Conservation (phyloP, 2,113 vertebrate species). For the Psophia crepitans region DNA sequence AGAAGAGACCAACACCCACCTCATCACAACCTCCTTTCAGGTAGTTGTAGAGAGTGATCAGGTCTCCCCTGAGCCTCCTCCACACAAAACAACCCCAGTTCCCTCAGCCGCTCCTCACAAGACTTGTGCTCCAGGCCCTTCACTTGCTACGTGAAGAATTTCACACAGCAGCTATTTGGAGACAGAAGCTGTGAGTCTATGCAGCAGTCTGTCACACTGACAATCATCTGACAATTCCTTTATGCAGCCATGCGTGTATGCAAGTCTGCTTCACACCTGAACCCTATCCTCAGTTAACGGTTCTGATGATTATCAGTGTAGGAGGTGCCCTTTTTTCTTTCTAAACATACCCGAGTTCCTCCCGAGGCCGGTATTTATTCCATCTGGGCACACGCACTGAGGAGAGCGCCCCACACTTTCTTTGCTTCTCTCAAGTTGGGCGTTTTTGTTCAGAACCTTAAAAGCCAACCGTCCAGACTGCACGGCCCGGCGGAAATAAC, state of each 20-base stretch:
- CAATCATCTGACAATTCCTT: fast-evolving
- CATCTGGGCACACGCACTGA: not conserved
- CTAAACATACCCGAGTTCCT: not conserved
- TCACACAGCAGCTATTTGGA: not conserved
- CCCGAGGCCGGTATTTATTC: not conserved
- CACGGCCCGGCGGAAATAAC: not conserved
- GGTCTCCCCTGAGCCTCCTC: no score
- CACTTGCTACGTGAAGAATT: no score
- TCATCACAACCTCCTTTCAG: no score
- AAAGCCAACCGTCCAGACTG: not conserved
- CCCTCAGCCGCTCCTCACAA: no score
- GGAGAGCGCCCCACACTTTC: not conserved
- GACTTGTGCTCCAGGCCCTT: no score
- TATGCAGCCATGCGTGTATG: fast-evolving
- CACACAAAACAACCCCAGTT: no score
- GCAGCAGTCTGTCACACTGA: not conserved
- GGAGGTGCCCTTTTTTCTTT: not conserved
- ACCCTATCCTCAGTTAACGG: not conserved
- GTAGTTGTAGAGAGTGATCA: no score
- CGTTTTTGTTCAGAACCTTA: not conserved
- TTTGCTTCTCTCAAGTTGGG: not conserved
- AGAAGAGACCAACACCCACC: no score
- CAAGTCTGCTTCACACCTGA: not conserved
- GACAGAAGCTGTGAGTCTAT: no score
- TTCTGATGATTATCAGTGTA: fast-evolving